Evolutionary conservation across 2,113 vertebrate genomes (phyloP).

Genomic region (Lontra canadensis): DNA sequence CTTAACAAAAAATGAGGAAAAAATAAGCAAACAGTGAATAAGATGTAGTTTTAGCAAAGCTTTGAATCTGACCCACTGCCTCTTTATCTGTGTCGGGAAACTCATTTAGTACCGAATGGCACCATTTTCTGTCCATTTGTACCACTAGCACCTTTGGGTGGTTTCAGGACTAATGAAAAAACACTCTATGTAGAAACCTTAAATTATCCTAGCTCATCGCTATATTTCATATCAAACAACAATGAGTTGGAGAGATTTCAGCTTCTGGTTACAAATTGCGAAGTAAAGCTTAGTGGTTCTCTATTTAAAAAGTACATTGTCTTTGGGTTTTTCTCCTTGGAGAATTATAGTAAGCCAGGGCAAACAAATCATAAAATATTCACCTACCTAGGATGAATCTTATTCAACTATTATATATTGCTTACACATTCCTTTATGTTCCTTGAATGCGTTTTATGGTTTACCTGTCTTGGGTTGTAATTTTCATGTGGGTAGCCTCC

Average conservation of each 20-base stretch:
- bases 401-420: slow-evolving; percentile 3
- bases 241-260: background rate
- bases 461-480: background rate
- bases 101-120: background rate
- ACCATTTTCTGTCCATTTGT: background rate
- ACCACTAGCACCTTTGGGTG: background rate
- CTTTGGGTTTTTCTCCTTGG: background rate
- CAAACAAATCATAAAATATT: slow-evolving; percentile 19
- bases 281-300: background rate
- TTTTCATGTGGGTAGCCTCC: background rate
- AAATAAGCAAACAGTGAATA: background rate
- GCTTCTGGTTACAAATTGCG: slow-evolving; percentile 14
- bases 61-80: background rate
- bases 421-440: background rate
- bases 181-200: background rate
- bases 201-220: background rate
- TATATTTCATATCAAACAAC: background rate
- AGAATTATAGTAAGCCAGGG: background rate
- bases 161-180: background rate
- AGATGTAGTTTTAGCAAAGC: background rate
- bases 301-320: background rate
- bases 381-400: background rate
- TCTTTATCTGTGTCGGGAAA: background rate
- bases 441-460: background rate
- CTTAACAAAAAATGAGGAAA: background rate